A percentile compares a stretch with the other conserved stretches of the same genome.
Conservation (phyloP, 2,888 invertebrate species). For the Caenorhabditis japonica region DNA sequence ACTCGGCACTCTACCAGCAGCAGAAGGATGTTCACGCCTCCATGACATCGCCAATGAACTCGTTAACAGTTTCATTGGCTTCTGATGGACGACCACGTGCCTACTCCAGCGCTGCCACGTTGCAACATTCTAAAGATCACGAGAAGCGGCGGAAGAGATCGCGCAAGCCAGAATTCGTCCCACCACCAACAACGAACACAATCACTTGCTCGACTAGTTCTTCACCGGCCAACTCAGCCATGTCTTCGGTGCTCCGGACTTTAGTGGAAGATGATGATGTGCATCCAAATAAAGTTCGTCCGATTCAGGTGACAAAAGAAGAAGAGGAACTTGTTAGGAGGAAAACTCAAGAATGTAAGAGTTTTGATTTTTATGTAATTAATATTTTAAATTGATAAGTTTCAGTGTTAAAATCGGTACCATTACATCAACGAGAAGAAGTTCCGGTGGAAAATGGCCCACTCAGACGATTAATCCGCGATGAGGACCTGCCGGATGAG, state of each 20-base stretch:
- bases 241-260: constrained; percentile 49
- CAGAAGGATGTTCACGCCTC: constrained; percentile 43
- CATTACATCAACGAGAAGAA: constrained; percentile 5
- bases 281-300: constrained; percentile 44
- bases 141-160: constrained; percentile 54
- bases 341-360: constrained; percentile 45
- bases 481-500: constrained; percentile 62
- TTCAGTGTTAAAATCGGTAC: constrained; percentile 40
- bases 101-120: constrained; percentile 60
- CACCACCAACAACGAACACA: constrained; percentile 26
- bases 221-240: constrained; percentile 13
- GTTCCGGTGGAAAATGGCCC: constrained; percentile 35
- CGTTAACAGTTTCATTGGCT: constrained; percentile 22
- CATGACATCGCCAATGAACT: constrained; percentile 15
- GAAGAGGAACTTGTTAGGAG: constrained; percentile 45
- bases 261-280: constrained; percentile 56
- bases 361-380: neutral
- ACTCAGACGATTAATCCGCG: constrained; percentile 59
- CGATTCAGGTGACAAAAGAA: constrained; percentile 41
- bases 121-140: constrained; percentile 47
- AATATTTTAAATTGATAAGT: neutral
- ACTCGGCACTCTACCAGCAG: constrained; percentile 44
- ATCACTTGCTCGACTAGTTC: constrained; percentile 31
- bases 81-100: constrained; percentile 59
- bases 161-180: constrained; percentile 21